Evolutionary conservation across 1,140 invertebrate genomes (phyloP), one percentile per base, ranked within the genome.

Genomic region (Formica exsecta): DNA sequence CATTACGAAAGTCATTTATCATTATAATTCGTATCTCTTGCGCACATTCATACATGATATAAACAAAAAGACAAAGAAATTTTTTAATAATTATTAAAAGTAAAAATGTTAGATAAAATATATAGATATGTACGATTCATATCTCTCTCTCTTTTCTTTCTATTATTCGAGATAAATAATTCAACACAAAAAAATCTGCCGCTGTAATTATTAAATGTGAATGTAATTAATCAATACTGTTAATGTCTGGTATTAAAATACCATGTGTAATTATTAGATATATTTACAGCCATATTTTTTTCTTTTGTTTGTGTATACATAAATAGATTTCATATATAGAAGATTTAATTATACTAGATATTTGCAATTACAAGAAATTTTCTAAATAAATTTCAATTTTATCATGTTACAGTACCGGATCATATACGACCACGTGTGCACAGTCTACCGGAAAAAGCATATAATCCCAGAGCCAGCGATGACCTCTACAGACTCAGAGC

Each of bases 401-500:
- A 25, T 62, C 80, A 1, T 19, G 59, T 94, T 95, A 66, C 95
- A 98, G 97, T 98, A 88, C 97, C 97, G 62, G 97, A 98, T 94
- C 97, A 98, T 92, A 96, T 98, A 73, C 94, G 98, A 44, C 97
- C 98, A 0, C 95, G 98, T 6, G 98, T 98, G 0, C 98, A 98
- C 93, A 98, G 97, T 68, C 94, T 98, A 57, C 97, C 98, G 0
- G 97, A 98, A 94, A 97, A 98, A 93, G 96, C 97, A 0, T 98
- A 98, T 95, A 98, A 98, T 95, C 97, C 97, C 11, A 95, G 98
- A 19, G 96, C 96, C 19, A 97, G 97, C 13, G 97, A 98, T 89
- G 98, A 98, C 93, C 96, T 98, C 57, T 98, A 98, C 95, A 96
- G 98, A 61, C 96, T 99, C 51, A 95, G 98, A 0, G 98, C 98